phyloP scores from a whole-genome alignment of 2,113 vertebrate species.

The Menura novaehollandiae region DNA sequence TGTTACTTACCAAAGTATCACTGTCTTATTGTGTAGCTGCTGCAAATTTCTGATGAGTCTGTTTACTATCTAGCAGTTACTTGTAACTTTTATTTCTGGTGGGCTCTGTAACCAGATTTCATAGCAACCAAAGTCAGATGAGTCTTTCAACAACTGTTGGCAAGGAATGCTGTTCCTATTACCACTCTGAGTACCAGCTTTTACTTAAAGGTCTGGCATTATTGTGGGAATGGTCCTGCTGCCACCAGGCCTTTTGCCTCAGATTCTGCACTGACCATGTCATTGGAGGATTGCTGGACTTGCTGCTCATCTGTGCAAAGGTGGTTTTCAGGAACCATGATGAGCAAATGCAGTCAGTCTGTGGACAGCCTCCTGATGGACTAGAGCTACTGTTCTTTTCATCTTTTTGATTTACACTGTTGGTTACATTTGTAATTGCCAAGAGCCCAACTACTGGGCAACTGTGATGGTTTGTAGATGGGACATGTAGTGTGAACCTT shows the following conservation, averaged over 20 bases:
- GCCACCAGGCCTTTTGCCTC: background rate
- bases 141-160: background rate
- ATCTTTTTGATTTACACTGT: background rate
- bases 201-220: background rate
- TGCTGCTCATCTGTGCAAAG: background rate
- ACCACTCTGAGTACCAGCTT: background rate
- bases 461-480: background rate
- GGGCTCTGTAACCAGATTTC: background rate
- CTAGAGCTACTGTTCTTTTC: background rate
- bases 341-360: background rate
- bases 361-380: background rate
- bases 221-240: background rate
- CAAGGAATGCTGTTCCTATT: background rate
- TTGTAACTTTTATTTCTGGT: background rate
- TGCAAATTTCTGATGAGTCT: background rate
- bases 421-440: background rate
- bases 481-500: background rate
- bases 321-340: background rate
- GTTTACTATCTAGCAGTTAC: background rate
- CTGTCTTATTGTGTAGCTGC: background rate
- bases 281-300: background rate
- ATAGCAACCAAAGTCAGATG: background rate
- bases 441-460: background rate
- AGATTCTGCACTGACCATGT: background rate
- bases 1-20: background rate